phyloP scores from a whole-genome alignment of 2,113 vertebrate genomes.

The Corapipo altera region DNA sequence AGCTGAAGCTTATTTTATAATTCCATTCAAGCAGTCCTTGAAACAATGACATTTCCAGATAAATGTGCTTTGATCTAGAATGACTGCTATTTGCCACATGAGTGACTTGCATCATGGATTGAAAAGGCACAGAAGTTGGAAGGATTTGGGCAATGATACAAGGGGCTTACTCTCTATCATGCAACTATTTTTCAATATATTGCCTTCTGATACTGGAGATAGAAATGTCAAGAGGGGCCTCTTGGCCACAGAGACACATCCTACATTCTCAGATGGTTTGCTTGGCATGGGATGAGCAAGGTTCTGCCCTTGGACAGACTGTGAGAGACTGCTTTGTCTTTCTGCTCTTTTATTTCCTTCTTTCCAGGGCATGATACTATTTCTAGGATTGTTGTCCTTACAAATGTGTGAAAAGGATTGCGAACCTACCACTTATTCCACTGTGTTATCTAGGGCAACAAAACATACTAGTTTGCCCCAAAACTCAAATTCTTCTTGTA shows the following conservation, averaged over 20 bases:
- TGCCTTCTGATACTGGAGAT: background rate
- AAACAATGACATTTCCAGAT: background rate
- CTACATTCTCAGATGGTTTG: background rate
- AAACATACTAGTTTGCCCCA: background rate
- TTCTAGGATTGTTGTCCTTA: background rate
- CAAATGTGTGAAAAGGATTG: background rate
- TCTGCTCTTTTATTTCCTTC: background rate
- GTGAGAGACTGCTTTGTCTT: background rate
- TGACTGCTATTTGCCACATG: background rate
- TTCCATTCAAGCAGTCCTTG: background rate
- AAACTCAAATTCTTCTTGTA: background rate
- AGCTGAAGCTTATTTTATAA: background rate
- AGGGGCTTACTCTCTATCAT: background rate
- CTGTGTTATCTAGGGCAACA: background rate
- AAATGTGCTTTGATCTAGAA: background rate
- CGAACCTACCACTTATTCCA: background rate
- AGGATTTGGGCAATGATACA: background rate
- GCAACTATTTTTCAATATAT: background rate
- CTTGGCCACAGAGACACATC: background rate
- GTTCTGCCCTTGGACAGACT: background rate
- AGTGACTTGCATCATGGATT: background rate
- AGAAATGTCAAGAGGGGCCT: background rate
- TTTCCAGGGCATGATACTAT: background rate
- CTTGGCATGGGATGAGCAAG: background rate
- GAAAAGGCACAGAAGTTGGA: background rate